Evolutionary conservation across 2,113 vertebrate species (phyloP), one percentile per base, ranked within the genome.

Genomic region (Myocastor coypus): DNA sequence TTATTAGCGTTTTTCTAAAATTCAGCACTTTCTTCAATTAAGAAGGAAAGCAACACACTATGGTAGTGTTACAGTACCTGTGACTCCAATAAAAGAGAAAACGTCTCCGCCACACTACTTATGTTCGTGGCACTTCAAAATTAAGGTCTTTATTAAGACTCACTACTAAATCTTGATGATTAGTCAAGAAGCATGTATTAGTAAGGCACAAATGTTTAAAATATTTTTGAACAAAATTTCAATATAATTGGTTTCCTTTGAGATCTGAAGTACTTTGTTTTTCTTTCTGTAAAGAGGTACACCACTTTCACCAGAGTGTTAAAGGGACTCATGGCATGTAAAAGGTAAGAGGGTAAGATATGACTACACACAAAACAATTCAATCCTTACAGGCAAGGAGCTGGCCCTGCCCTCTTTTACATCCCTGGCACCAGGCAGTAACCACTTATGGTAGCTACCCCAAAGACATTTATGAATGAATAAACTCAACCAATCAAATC

Each of bases 141-240:
- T 24, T 52, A 61, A 83, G 50, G 81, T 59, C 57, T 57, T 81
- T 87, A 50, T 77, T 91, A 52, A 52, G 52, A 81, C 14, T n/a
- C 50, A 69, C 40, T 46, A 81, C 75, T 26, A 83, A 66, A 86
- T 82, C 59, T 69, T 91, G 32, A 28, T 28, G 40, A 20, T 40
- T 89, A 83, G 64, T 83, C 81, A 82, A 95, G 42, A 85, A 83
- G 34, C 14, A 87, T 3, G 28, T 34, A 57, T 20, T 32, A 63
- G n/a, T 22, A 83, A 68, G 50, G 20, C 11, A 40, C 16, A 22
- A 30, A 66, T 28, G 73, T 46, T 92, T 55, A 16, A 93, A 71
- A 64, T 55, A 66, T 26, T 87, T 83, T 87, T 37, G 88, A 66
- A 94, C 14, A 85, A 11, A 75, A 89, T 75, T 87, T 92, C n/a